phyloP scores from a whole-genome alignment of 2,797 vertebrate genomes.

The Yasuhikotakia modesta region DNA sequence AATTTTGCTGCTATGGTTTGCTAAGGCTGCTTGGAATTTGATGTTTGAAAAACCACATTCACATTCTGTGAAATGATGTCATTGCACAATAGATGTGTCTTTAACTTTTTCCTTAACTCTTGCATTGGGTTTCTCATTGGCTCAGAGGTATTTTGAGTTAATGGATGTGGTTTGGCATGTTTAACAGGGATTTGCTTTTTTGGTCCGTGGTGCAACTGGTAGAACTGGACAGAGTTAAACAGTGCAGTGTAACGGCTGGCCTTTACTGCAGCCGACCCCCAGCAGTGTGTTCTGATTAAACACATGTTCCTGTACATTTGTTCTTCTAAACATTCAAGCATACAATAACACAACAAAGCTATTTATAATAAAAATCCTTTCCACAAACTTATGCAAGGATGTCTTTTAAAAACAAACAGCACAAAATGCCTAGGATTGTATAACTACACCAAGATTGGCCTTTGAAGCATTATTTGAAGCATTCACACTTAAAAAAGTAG shows the following conservation, averaged over 20 bases:
- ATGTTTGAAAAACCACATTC: not conserved
- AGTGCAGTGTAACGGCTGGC: not conserved
- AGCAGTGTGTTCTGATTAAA: slow-evolving; percentile 36
- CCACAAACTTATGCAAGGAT: not conserved
- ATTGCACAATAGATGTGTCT: not conserved
- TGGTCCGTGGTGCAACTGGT: not conserved
- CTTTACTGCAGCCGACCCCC: slow-evolving; percentile 19
- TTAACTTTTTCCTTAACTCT: not conserved
- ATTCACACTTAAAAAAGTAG: too few relatives aligned
- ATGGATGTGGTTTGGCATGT: slow-evolving; percentile 16
- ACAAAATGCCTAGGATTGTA: not conserved
- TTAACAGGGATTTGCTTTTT: not conserved
- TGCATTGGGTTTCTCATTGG: not conserved
- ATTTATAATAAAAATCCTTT: not conserved
- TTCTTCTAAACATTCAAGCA: slow-evolving; percentile 13
- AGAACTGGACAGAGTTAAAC: slow-evolving; percentile 12
- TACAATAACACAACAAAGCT: slow-evolving; percentile 16
- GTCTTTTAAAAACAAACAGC: not conserved
- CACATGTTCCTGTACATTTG: slow-evolving; percentile 38
- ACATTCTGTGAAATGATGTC: not conserved
- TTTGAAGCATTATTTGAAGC: not conserved
- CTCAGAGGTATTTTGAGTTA: not conserved
- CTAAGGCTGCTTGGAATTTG: not conserved
- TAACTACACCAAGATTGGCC: not conserved
- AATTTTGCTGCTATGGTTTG: not conserved